Percentiles rank a stretch among this genome's conserved stretches.
Conservation (phyloP, 2,797 vertebrate genomes). For the Acanthiza pusilla region DNA sequence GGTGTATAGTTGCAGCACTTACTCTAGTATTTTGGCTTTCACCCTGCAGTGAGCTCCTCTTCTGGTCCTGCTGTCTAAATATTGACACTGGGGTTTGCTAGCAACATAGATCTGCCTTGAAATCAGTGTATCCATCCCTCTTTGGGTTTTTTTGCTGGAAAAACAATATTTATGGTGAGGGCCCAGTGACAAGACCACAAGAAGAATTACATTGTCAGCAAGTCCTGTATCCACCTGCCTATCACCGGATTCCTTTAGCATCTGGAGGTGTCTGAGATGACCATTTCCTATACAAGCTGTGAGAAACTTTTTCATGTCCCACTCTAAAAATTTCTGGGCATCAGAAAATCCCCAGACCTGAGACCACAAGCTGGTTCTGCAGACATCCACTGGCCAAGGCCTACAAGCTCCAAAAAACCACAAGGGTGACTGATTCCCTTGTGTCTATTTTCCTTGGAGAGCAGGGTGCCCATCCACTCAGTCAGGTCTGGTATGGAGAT, state of each 20-base stretch:
- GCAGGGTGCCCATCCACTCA: not conserved
- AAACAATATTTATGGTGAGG: not conserved
- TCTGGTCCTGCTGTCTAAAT: not conserved
- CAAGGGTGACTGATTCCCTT: not conserved
- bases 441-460: not conserved
- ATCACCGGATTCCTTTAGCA: not conserved
- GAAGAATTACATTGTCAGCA: not conserved
- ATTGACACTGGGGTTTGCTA: fast-evolving
- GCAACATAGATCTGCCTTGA: not conserved
- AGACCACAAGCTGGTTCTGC: not conserved
- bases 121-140: not conserved
- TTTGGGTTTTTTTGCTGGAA: not conserved
- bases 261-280: not conserved
- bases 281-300: not conserved
- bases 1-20: not conserved
- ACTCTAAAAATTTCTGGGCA: not conserved
- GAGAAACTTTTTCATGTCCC: not conserved
- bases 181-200: not conserved
- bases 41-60: not conserved
- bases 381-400: not conserved
- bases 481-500: not conserved
- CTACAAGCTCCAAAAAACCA: not conserved
- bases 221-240: not conserved
- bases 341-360: not conserved
- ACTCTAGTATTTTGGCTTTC: not conserved